Evolutionary conservation across 2,888 invertebrate species (phyloP).

Genomic region (Chrysomela aeneicollis): DNA sequence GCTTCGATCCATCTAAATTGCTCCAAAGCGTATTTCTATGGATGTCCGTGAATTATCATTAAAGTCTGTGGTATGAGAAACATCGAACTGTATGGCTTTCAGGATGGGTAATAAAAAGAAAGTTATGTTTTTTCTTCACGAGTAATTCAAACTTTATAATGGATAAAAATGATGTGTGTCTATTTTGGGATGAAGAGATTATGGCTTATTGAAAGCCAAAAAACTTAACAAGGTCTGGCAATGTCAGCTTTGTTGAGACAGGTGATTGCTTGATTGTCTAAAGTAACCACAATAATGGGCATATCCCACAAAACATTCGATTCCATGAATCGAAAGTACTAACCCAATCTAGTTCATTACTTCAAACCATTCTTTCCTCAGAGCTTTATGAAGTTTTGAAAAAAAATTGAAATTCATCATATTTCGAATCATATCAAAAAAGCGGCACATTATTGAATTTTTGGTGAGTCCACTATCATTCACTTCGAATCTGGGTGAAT

Average conservation of each 20-base stretch:
- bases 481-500: no score
- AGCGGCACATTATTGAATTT: no score
- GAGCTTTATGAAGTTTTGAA: no score
- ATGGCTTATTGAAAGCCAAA: not conserved
- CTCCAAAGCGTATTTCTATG: conserved; percentile 38
- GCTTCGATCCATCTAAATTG: conserved; percentile 48
- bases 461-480: no score
- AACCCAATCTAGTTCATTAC: no score
- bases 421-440: no score
- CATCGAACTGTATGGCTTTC: conserved; percentile 9
- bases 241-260: not conserved
- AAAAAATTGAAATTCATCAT: no score
- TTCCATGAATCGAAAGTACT: no score
- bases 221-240: not conserved
- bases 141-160: not conserved
- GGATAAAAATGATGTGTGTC: not conserved
- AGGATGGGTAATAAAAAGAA: not conserved
- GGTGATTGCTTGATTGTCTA: not conserved
- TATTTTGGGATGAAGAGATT: not conserved
- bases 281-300: not conserved
- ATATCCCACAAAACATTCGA: no score
- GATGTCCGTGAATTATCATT: conserved; percentile 42
- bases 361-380: no score
- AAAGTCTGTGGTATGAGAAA: conserved; percentile 24
- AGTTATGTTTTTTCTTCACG: not conserved